Evolutionary conservation across 2,113 vertebrate genomes (phyloP).

Genomic region (Vulpes vulpes): DNA sequence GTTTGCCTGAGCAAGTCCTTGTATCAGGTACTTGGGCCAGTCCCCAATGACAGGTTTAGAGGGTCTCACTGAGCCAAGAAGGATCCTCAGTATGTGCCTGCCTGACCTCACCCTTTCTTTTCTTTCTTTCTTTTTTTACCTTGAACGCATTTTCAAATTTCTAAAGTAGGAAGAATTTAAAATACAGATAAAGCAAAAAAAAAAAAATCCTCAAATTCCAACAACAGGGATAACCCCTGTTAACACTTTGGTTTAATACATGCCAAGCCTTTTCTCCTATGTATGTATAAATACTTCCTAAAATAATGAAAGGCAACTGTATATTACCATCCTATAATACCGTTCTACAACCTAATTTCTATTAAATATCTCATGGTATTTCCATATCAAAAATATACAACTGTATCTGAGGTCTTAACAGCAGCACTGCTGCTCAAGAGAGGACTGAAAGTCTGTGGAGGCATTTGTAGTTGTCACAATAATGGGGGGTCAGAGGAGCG

Average conservation of each 20-base stretch:
- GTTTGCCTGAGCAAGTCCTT: not conserved
- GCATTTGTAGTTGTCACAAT: not conserved
- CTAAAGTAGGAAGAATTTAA: not conserved
- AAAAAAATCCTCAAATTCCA: not conserved
- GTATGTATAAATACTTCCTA: not conserved
- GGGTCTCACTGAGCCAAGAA: not conserved
- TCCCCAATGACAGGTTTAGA: not conserved
- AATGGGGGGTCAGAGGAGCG: not conserved
- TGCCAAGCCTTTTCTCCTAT: not conserved
- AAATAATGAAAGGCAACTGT: not conserved
- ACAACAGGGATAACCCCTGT: not conserved
- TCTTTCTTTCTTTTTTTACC: not conserved
- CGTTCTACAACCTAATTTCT: not conserved
- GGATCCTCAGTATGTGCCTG: not conserved
- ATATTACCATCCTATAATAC: not conserved
- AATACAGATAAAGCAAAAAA: not conserved
- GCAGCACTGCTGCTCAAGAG: accelerated
- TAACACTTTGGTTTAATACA: not conserved
- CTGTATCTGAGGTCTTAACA: not conserved
- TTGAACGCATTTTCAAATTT: not conserved
- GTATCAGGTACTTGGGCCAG: accelerated
- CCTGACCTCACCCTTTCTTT: no score
- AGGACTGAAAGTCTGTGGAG: not conserved
- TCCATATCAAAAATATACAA: not conserved
- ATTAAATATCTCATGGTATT: not conserved